Evolutionary conservation across 2,113 vertebrate genomes (phyloP).

Genomic region (Danionella cerebrum): DNA sequence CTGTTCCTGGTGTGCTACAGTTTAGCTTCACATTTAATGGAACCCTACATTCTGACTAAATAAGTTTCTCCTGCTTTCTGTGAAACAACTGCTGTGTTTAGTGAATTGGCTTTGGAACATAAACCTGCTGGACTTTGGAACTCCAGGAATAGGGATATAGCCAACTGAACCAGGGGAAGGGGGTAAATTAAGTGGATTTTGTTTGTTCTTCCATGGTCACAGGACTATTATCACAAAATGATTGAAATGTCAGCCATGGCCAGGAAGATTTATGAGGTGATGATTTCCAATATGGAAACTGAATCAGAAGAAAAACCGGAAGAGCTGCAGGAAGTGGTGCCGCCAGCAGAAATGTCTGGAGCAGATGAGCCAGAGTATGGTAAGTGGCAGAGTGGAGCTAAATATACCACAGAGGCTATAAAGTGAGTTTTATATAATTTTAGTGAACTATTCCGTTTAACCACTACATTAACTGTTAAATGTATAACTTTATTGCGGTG

Average conservation of each 20-base stretch:
- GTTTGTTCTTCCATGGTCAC: background rate
- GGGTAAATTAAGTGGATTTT: background rate
- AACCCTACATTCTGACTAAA: no score
- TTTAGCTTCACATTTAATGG: no score
- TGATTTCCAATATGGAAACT: conserved; percentile 68
- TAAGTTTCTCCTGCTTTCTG: no score
- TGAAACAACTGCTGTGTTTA: no score
- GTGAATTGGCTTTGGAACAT: no score
- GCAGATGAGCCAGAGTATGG: conserved; percentile 78
- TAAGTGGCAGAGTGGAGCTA: conserved; percentile 54
- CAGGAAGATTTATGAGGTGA: conserved; percentile 77
- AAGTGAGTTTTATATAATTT: background rate
- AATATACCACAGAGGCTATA: background rate
- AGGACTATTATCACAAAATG: conserved; percentile 94
- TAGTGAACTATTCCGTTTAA: background rate
- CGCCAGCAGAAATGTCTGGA: conserved; percentile 24
- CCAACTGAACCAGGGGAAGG: no score
- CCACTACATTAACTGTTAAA: background rate
- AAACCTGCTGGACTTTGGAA: no score
- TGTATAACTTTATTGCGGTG: background rate
- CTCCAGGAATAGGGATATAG: no score
- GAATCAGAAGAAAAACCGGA: background rate
- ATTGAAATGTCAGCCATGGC: conserved; percentile 85
- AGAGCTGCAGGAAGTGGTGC: conserved; percentile 24
- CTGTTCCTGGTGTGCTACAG: no score